Evolutionary conservation across 2,113 vertebrate genomes (phyloP), one percentile per base, ranked within the genome.

Genomic region (Poecile atricapillus): DNA sequence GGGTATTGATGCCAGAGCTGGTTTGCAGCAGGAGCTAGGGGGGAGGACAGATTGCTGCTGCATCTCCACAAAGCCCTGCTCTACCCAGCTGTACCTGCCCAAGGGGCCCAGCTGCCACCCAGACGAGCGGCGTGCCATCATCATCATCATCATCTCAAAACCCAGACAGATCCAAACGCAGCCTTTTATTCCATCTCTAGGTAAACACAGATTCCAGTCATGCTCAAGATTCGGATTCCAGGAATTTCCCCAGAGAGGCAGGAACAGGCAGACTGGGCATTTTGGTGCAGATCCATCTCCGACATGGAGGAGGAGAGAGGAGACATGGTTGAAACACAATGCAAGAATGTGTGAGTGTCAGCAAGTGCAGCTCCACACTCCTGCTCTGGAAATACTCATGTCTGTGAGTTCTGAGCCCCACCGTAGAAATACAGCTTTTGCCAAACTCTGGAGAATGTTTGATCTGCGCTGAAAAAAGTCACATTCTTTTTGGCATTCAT

Each of bases 301-400:
- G 3, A 21, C 87, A 83, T 1, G 41, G 58, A 94, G 90, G 58
- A 84, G 65, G 86, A 90, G 86, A 93, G 86, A 95, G 93, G 80
- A 96, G 94, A 82, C 93, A 89, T 58, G 77, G 83, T 89, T 39
- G 6, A 92, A 94, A 92, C 94, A 93, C 89, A 94, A 87, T 53
- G 49, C 86, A 96, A 96, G 92, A 97, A 97, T 95, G 93, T 93
- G 88, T 97, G 62, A 93, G 76, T 93, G 95, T 96, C 95, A 96
- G 95, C 93, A 92, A 96, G 94, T 83, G 90, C 92, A 96, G 76
- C 94, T 83, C 93, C 93, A 76, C 0, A 5, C n/a, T 90, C 80
- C 92, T 92, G 90, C 92, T 95, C 96, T 97, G 96, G 94, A 96
- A 95, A 96, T 31, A 83, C 95, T 96, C 96, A 96, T 0, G 1